Evolutionary conservation across 2,888 invertebrate genomes (phyloP).

Genomic region (Tenthredo distinguenda): DNA sequence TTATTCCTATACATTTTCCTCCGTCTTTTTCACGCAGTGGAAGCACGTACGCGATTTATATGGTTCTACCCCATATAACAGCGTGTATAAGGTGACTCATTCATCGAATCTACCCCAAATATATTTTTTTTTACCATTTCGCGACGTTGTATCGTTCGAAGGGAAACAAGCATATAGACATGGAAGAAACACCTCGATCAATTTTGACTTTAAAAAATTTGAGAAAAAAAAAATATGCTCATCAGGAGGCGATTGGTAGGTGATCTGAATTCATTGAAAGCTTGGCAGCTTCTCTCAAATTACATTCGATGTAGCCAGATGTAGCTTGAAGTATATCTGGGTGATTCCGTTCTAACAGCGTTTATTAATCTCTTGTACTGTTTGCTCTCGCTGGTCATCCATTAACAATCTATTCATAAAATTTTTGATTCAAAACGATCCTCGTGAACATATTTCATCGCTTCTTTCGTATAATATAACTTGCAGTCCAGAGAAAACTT

Average conservation of each 20-base stretch:
- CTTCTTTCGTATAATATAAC: too few relatives aligned
- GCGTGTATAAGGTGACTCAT: constrained; percentile 15
- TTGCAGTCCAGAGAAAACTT: too few relatives aligned
- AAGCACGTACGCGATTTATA: constrained; percentile 27
- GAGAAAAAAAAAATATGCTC: not conserved
- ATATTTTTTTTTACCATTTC: not conserved
- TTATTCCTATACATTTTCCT: not conserved
- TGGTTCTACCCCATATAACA: not conserved
- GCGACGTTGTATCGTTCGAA: not conserved
- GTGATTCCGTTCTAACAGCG: too few relatives aligned
- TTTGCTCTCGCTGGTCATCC: too few relatives aligned
- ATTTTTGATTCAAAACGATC: too few relatives aligned
- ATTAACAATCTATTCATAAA: too few relatives aligned
- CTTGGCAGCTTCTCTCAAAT: not conserved
- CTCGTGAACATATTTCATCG: too few relatives aligned
- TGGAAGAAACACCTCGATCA: not conserved
- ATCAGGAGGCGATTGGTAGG: not conserved
- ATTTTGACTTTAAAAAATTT: not conserved
- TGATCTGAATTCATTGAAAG: not conserved
- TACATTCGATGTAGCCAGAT: not conserved
- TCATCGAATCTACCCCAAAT: constrained; percentile 1
- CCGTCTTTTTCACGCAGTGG: not conserved
- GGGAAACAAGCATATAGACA: not conserved
- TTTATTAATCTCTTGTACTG: too few relatives aligned
- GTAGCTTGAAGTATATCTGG: not conserved